phyloP scores from a whole-genome alignment of 2,113 vertebrate species.

The Eidolon helvum region DNA sequence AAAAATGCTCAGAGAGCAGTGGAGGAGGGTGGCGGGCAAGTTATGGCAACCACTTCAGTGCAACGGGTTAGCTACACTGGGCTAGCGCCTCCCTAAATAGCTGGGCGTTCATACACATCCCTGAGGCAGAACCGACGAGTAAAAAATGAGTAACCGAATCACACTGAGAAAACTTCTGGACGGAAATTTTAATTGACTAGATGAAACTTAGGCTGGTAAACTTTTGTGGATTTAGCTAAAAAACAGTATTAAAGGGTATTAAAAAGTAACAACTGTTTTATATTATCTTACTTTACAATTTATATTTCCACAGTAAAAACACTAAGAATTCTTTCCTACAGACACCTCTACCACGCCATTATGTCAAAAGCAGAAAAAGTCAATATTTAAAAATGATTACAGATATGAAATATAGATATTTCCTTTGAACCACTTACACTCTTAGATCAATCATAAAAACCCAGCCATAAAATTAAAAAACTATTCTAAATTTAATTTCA shows the following conservation, averaged over 20 bases:
- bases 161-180: neutral
- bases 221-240: conserved; percentile 14
- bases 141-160: neutral
- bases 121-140: neutral
- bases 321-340: neutral
- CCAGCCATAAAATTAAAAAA: neutral
- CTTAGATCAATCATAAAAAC: neutral
- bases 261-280: conserved; percentile 18
- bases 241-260: neutral
- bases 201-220: neutral
- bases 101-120: neutral
- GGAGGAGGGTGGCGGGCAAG: neutral
- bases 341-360: neutral
- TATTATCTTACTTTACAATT: neutral
- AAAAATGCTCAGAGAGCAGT: neutral
- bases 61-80: neutral
- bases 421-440: neutral
- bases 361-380: neutral
- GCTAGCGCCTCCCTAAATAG: too few relatives aligned
- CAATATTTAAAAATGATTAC: neutral
- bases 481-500: conserved; percentile 4
- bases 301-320: neutral
- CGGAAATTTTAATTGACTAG: neutral
- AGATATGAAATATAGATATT: neutral
- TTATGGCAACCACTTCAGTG: neutral